Evolutionary conservation across 2,113 vertebrate species (phyloP), one percentile per base, ranked within the genome.

Genomic region (Gymnocephalus cernua): DNA sequence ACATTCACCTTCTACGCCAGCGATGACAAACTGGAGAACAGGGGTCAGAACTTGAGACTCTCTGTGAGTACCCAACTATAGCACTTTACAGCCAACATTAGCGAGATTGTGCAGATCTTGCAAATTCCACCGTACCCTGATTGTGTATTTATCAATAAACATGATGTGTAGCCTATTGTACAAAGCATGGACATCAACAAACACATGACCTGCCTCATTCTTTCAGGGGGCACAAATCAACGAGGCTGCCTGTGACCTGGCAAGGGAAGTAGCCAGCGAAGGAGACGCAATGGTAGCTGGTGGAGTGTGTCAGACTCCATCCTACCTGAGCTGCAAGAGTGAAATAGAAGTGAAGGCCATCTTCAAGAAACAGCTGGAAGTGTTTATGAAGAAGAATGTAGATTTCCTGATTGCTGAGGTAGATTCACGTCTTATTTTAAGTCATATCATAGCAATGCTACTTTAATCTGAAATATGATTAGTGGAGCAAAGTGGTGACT

Each of bases 331-430:
- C 93, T 96, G 97, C 92, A 99, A 97, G 94, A 97, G 97, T 25
- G 96, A 99, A 89, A 29, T 71, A 1, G 97, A 97, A 0, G 97
- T 99, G 71, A 99, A 99, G 89, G 93, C 94, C 81, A 96, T 89
- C 74, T 97, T 99, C 84, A 94, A 89, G 88, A 97, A 97, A 71
- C 98, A 99, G 78, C 70, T 99, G 50, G 96, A 97, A 0, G 94
- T 99, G 82, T 99, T 99, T 74, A 10, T 95, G 61, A 97, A 96
- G 91, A 99, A 99, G 87, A 94, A 98, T 0, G 97, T 99, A 78
- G 98, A 99, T 89, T 99, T 99, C 88, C 76, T 99, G 87, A 98
- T 99, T 82, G 97, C 97, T 62, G 98, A 99, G 97, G 98, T 83
- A 12, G 59, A 25, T 29, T 19, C 8, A 41, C 6, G 1, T 41